These are phyloP conservation scores for Hylia prasina DNA, from an alignment of 2,113 vertebrate genomes.

Conservation along the genomic window DNA sequence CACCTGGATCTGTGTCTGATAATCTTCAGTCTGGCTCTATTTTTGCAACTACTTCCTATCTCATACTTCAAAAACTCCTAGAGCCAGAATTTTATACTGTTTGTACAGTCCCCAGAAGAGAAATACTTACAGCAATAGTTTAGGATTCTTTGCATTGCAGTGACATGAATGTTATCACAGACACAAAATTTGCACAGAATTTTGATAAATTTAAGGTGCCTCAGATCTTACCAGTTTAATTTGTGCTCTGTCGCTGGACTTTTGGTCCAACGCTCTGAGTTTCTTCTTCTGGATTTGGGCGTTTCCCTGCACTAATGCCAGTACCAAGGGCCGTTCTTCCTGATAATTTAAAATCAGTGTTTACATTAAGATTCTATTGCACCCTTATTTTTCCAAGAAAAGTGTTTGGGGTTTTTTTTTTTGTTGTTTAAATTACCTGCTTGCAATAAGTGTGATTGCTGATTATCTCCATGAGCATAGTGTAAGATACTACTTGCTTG, in stretches of 20 bases:
- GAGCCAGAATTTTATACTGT: background rate
- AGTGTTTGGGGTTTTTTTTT: background rate
- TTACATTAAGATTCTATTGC: slow-evolving; percentile 14
- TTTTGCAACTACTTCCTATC: background rate
- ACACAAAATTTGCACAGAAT: background rate
- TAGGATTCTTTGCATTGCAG: background rate
- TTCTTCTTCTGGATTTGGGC: slow-evolving; percentile 77
- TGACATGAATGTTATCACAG: background rate
- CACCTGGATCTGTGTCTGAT: background rate
- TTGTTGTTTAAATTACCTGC: slow-evolving; percentile 69
- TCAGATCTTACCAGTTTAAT: slow-evolving; percentile 68
- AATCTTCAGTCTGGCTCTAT: background rate
- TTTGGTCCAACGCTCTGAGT: slow-evolving; percentile 71
- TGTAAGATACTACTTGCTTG: slow-evolving; percentile 77
- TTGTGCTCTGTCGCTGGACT: slow-evolving; percentile 78
- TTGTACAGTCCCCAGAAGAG: background rate
- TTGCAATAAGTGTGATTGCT: slow-evolving; percentile 72
- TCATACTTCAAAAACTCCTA: background rate
- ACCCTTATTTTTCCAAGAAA: background rate
- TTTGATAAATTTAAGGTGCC: background rate
- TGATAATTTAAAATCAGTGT: slow-evolving; percentile 58
- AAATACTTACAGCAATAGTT: background rate
- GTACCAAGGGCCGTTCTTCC: slow-evolving; percentile 67
- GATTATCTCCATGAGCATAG: slow-evolving; percentile 72
- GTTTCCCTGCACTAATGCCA: slow-evolving; percentile 71